Percentiles rank a stretch among this genome's conserved stretches.
Evolutionary conservation across 2,888 invertebrate genomes (phyloP).

Genomic region (Poecilobothrus nobilitatus): DNA sequence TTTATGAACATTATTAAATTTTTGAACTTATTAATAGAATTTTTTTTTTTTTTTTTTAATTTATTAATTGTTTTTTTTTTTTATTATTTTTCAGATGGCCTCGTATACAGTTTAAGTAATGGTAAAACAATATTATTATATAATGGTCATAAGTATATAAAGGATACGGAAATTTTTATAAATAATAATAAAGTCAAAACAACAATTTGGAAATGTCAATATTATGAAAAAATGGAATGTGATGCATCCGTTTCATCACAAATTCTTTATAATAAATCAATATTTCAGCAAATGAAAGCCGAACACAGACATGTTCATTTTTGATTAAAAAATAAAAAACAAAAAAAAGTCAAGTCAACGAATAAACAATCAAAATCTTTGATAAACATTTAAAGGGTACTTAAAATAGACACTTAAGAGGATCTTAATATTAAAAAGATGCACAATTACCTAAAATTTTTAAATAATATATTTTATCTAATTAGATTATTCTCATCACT

Average conservation of each 20-base stretch:
- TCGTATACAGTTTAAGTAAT: background rate
- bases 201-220: conserved; percentile 1
- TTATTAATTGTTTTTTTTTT: background rate
- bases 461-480: no score
- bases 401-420: no score
- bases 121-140: background rate
- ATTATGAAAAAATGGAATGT: background rate
- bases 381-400: no score
- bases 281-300: background rate
- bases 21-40: no score
- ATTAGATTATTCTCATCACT: no score
- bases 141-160: conserved; percentile 1
- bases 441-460: no score
- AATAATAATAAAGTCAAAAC: background rate
- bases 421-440: no score
- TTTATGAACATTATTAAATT: no score
- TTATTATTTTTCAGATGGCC: background rate
- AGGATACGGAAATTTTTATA: background rate
- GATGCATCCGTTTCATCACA: background rate
- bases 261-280: background rate
- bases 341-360: no score
- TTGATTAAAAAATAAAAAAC: background rate
- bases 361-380: no score
- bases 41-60: background rate
- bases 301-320: background rate